Conservation (phyloP, 2,888 invertebrate genomes). For the Pyralis farinalis region DNA sequence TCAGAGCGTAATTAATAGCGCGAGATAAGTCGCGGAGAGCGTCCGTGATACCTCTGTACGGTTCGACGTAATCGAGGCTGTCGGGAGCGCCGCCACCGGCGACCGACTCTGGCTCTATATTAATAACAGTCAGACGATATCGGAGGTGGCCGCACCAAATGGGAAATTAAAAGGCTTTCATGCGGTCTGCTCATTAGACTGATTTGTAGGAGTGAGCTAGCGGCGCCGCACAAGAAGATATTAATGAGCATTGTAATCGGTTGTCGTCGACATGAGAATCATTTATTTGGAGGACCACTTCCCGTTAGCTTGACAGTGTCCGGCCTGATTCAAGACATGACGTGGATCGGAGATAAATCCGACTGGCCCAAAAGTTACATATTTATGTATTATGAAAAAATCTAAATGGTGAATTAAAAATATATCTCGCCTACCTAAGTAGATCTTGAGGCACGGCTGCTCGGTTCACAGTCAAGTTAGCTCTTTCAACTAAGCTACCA, state of each 20-base stretch:
- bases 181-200: conserved; percentile 72
- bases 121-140: conserved; percentile 75
- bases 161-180: conserved; percentile 80
- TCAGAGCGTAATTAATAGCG: conserved; percentile 76
- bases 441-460: no score
- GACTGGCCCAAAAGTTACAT: no score
- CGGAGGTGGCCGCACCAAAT: conserved; percentile 70
- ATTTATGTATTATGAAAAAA: no score
- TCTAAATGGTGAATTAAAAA: no score
- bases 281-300: conserved; percentile 52
- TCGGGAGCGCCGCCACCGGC: conserved; percentile 63
- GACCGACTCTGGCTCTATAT: conserved; percentile 56
- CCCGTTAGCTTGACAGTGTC: conserved; percentile 38
- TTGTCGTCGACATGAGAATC: conserved; percentile 54
- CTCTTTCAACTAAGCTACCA: no score
- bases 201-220: conserved; percentile 64
- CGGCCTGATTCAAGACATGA: conserved; percentile 10
- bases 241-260: conserved; percentile 67
- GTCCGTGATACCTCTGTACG: conserved; percentile 54
- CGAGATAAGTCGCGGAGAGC: conserved; percentile 67
- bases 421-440: no score
- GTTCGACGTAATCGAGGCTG: conserved; percentile 59
- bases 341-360: no score
- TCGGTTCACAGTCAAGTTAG: no score
- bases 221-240: conserved; percentile 68